Evolutionary conservation across 2,888 invertebrate species (phyloP), one percentile per base, ranked within the genome.

Genomic region (Lepidochrysops patricia): DNA sequence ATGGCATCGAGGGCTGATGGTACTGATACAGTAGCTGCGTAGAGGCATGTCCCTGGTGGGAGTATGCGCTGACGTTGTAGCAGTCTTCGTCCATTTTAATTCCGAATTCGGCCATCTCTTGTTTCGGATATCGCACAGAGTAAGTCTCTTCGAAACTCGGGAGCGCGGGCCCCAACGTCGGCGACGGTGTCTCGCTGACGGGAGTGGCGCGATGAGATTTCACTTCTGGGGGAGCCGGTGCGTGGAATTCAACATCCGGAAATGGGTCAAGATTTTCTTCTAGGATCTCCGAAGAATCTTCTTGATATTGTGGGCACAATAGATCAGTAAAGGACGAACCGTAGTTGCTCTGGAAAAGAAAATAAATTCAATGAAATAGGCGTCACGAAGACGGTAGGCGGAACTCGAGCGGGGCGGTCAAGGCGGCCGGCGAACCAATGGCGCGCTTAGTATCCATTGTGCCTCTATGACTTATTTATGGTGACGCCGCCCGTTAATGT

Each of bases 101-200:
- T 29, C 93, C 93, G 70, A 93, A 90, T 70, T 91, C 90, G 48
- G 90, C 87, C 77, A 92, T 90, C 79, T 91, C 92, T 76, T 91
- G 91, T 70, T 90, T 91, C 63, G 92, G 91, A 75, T 94, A 94
- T 65, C 94, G 93, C 57, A 95, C 92, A 62, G 95, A 94, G 81
- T 96, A 96, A 27, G 95, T 96, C 86, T 96, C 96, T 89, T 96
- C 95, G 87, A 96, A 96, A 85, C 96, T 96, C 65, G 96, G 96
- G 73, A 96, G 83, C 54, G 94, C 92, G 52, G 93, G 92, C 69
- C 92, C 91, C 19, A 80, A 78, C 12, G 77, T 86, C 13, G 86
- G 88, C 61, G 89, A 89, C 37, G 84, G 80, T 37, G 86, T 79
- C 67, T 82, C 87, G 68, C 89, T 89, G 63, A 85, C 74, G 56